phyloP scores from a whole-genome alignment of 1,140 invertebrate species.

The Spodoptera litura region DNA sequence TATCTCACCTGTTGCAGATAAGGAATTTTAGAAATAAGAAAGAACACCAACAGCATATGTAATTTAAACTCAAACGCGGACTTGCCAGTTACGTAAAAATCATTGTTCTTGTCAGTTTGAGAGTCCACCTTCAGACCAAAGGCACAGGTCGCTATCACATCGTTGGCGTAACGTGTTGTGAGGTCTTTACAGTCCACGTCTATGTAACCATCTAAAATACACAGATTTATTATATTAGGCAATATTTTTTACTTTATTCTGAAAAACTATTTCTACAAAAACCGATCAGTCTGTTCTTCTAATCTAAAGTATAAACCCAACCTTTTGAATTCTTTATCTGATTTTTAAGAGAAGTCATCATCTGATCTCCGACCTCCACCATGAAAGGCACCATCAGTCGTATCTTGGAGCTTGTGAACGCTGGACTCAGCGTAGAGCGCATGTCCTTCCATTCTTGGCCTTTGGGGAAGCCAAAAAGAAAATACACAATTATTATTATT shows the following conservation, averaged over 20 bases:
- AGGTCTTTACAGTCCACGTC: slow-evolving; percentile 79
- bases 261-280: no score
- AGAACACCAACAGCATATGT: slow-evolving; percentile 53
- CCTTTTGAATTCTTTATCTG: slow-evolving; percentile 28
- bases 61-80: slow-evolving; percentile 56
- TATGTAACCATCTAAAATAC: slow-evolving; percentile 52
- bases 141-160: slow-evolving; percentile 78
- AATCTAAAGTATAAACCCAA: no score
- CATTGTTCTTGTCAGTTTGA: slow-evolving; percentile 76
- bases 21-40: slow-evolving; percentile 51
- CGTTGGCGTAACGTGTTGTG: slow-evolving; percentile 85
- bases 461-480: neutral
- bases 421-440: slow-evolving; percentile 84
- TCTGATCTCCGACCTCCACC: slow-evolving; percentile 55
- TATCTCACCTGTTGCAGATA: slow-evolving; percentile 52
- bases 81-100: slow-evolving; percentile 85
- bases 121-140: slow-evolving; percentile 87
- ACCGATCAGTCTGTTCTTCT: no score
- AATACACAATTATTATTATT: no score
- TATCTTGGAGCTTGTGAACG: slow-evolving; percentile 86
- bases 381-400: slow-evolving; percentile 61
- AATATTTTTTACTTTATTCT: no score
- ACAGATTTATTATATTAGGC: neutral
- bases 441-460: slow-evolving; percentile 87
- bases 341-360: slow-evolving; percentile 40